Percentiles rank a stretch among this genome's conserved stretches.
Evolutionary conservation across 2,113 vertebrate species (phyloP).

Genomic region (Delphinus delphis): DNA sequence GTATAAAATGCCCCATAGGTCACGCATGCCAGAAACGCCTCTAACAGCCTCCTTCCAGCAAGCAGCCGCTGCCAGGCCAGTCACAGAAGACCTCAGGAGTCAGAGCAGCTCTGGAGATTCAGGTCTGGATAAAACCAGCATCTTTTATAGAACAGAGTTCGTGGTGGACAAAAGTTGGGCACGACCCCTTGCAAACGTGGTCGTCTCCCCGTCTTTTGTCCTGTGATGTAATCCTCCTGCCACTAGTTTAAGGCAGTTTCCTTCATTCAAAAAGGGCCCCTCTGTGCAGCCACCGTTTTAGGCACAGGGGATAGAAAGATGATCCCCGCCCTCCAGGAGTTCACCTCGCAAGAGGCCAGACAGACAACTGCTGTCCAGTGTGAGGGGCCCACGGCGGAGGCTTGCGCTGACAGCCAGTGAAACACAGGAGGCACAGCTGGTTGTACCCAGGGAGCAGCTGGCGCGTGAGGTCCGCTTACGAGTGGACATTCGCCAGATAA

Average conservation of each 20-base stretch:
- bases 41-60: not conserved
- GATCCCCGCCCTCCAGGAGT: not conserved
- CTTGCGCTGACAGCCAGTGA: not conserved
- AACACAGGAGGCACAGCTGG: not conserved
- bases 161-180: too few species aligned
- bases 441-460: not conserved
- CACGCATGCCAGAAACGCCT: not conserved
- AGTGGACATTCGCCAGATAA: not conserved
- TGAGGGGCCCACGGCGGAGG: not conserved
- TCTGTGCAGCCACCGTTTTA: not conserved
- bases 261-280: not conserved
- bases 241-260: not conserved
- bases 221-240: not conserved
- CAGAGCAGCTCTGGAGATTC: not conserved
- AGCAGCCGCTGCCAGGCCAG: not conserved
- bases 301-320: not conserved
- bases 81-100: not conserved
- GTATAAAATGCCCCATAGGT: not conserved
- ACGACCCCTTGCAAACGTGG: not conserved
- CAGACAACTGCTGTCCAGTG: not conserved
- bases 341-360: not conserved
- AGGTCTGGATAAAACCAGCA: not conserved
- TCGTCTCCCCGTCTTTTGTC: not conserved
- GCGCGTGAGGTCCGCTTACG: not conserved
- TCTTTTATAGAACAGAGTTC: not conserved